Conservation (phyloP, 1,140 invertebrate genomes). For the Drosophila azteca region DNA sequence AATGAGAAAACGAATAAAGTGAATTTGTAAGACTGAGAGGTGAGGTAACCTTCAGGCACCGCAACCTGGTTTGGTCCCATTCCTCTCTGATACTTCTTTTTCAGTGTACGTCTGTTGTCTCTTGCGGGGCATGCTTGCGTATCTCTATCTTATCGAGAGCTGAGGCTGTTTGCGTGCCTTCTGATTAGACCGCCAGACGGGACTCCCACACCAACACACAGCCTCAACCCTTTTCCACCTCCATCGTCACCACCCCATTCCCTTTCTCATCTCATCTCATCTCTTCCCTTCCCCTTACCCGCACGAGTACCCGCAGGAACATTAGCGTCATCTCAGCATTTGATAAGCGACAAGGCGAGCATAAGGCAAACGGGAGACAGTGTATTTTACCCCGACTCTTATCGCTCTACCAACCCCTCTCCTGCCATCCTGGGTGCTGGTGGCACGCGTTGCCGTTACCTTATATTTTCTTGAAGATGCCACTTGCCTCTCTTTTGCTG, state of each 20-base stretch:
- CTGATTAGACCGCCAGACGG: conserved; percentile 73
- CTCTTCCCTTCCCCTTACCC: conserved; percentile 20
- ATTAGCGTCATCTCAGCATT: conserved; percentile 69
- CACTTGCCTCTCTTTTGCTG: conserved; percentile 31
- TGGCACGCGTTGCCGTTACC: conserved; percentile 41
- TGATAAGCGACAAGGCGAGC: conserved; percentile 72
- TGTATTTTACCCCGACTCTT: background rate
- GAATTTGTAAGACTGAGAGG: no score
- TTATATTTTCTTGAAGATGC: conserved; percentile 26
- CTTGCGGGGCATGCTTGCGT: conserved; percentile 20
- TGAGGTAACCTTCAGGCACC: no score
- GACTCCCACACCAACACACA: background rate
- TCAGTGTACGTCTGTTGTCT: conserved; percentile 30
- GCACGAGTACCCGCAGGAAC: conserved; percentile 58
- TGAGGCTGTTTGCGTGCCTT: conserved; percentile 72
- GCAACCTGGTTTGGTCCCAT: no score
- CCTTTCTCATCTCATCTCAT: background rate
- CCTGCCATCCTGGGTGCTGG: background rate
- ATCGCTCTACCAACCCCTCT: background rate
- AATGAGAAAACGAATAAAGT: no score
- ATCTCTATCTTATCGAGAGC: conserved; percentile 59
- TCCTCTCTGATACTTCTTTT: background rate
- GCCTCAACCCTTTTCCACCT: no score
- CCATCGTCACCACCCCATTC: background rate
- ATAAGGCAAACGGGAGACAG: conserved; percentile 46